A percentile compares a stretch with the other conserved stretches of the same genome.
Conservation (phyloP, 2,797 vertebrate genomes). For the Nyctalus aviator region DNA sequence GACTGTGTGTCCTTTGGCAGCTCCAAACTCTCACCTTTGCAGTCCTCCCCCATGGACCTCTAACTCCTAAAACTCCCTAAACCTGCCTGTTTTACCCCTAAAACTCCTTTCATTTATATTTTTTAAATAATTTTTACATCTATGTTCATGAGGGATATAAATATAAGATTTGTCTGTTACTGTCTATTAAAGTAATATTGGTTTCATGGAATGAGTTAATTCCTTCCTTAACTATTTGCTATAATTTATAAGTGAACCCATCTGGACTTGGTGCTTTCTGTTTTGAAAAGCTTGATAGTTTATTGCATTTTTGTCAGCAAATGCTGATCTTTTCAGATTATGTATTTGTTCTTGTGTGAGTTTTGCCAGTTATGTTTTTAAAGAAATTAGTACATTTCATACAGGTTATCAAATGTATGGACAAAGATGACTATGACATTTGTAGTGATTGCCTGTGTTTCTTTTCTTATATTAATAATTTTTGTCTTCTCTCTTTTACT, state of each 20-base stretch:
- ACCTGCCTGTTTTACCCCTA: too few relatives aligned
- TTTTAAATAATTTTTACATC: background rate
- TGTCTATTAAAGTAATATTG: background rate
- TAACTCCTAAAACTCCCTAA: too few relatives aligned
- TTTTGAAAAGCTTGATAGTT: background rate
- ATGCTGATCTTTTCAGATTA: background rate
- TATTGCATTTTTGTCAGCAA: background rate
- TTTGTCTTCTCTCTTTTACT: background rate
- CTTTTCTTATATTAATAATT: background rate
- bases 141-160: background rate
- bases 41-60: too few relatives aligned
- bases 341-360: background rate
- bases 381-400: background rate
- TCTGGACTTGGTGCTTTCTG: background rate
- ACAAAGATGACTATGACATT: background rate
- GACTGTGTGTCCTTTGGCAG: too few relatives aligned
- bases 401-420: background rate
- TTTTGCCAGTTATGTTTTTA: conserved; percentile 7
- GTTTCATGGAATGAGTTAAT: background rate
- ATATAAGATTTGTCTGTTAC: background rate
- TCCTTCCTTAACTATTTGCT: background rate
- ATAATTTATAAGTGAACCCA: background rate
- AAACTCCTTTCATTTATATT: background rate
- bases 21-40: too few relatives aligned
- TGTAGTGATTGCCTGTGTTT: background rate